These are phyloP conservation scores for Helogale parvula DNA, from an alignment of 2,113 vertebrate species.

Conservation along the genomic window DNA sequence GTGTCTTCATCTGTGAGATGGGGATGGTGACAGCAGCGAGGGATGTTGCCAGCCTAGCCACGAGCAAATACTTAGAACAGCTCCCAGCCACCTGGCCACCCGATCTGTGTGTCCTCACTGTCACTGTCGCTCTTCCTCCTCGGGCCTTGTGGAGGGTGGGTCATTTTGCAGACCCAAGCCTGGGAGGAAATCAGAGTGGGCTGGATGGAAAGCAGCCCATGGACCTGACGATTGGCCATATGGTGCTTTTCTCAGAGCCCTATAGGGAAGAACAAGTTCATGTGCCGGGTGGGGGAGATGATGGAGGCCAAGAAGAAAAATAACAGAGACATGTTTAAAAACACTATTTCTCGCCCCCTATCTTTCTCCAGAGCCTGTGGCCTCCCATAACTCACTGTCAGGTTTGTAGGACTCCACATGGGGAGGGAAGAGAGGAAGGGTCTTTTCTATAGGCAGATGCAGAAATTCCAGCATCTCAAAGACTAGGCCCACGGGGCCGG, in stretches of 20 bases:
- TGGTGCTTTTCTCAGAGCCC: conserved; percentile 38
- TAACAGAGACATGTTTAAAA: not conserved
- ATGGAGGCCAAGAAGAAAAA: not conserved
- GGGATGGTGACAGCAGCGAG: fast-evolving
- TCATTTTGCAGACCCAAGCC: not conserved
- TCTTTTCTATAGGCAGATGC: not conserved
- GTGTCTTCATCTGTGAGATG: not conserved
- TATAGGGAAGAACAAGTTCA: conserved; percentile 32
- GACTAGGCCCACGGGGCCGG: not conserved
- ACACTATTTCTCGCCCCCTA: not conserved
- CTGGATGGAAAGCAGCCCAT: not conserved
- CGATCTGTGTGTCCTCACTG: fast-evolving
- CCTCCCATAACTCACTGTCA: not conserved
- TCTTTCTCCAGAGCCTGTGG: not conserved
- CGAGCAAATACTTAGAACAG: fast-evolving
- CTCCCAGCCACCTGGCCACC: fast-evolving
- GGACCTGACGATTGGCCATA: conserved; percentile 17
- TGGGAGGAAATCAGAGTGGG: conserved; percentile 37
- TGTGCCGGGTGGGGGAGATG: not conserved
- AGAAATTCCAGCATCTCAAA: not conserved
- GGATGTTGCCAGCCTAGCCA: not conserved
- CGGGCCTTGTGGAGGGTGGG: not conserved
- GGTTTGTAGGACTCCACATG: not conserved
- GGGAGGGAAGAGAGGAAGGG: not conserved
- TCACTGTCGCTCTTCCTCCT: not conserved